Evolutionary conservation across 1,140 invertebrate species (phyloP).

Genomic region (Bombus terrestris): DNA sequence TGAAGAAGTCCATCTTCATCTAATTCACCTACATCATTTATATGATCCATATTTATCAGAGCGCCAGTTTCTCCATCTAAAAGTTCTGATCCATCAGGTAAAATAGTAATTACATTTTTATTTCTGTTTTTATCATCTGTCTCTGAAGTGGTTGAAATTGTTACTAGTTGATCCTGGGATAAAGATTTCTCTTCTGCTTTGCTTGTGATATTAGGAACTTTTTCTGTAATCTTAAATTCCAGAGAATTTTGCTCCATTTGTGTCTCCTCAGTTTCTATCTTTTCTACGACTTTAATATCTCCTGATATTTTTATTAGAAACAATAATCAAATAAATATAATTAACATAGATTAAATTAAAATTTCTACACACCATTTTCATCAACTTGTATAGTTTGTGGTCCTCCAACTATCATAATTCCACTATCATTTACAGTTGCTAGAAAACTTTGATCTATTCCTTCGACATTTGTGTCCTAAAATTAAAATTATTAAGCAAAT

Average conservation of each 20-base stretch:
- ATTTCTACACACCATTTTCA: slow-evolving; percentile 76
- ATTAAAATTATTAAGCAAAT: background rate
- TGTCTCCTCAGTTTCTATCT: slow-evolving; percentile 60
- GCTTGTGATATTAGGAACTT: slow-evolving; percentile 11
- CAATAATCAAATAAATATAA: slow-evolving; percentile 39
- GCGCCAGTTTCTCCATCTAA: slow-evolving; percentile 62
- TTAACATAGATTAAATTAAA: slow-evolving; percentile 21
- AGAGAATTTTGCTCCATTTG: slow-evolving; percentile 54
- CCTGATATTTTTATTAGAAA: slow-evolving; percentile 67
- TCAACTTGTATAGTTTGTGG: slow-evolving; percentile 76
- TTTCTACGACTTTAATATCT: slow-evolving; percentile 75
- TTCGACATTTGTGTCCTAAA: slow-evolving; percentile 67
- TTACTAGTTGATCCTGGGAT: slow-evolving; percentile 58
- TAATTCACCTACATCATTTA: slow-evolving; percentile 68
- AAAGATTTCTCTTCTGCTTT: slow-evolving; percentile 45
- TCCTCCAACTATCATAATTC: slow-evolving; percentile 76
- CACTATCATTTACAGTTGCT: slow-evolving; percentile 75
- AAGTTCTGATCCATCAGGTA: slow-evolving; percentile 66
- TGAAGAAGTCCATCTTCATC: slow-evolving; percentile 68
- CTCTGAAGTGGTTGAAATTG: slow-evolving; percentile 67
- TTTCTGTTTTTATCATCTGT: slow-evolving; percentile 55
- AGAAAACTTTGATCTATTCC: slow-evolving; percentile 72
- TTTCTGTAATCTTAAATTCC: slow-evolving; percentile 60
- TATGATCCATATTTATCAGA: slow-evolving; percentile 70
- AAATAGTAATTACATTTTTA: slow-evolving; percentile 72